A percentile compares a stretch with the other conserved stretches of the same genome.
Conservation (phyloP, 2,113 vertebrate species). For the Baryphthengus martii region DNA sequence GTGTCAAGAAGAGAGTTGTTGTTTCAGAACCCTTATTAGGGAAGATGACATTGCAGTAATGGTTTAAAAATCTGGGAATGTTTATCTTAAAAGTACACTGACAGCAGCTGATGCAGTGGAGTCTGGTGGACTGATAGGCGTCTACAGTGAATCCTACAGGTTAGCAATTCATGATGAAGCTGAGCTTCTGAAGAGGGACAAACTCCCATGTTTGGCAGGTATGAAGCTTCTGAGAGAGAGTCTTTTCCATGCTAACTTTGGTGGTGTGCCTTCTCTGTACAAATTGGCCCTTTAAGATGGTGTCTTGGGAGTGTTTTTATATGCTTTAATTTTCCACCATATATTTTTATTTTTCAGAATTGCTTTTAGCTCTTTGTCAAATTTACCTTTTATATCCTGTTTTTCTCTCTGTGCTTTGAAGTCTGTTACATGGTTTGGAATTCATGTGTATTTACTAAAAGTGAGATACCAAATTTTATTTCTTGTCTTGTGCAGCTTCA, state of each 20-base stretch:
- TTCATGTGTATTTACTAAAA: constrained; percentile 6
- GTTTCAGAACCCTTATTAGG: neutral
- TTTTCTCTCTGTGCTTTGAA: constrained; percentile 6
- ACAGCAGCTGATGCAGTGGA: neutral
- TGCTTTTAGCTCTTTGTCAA: neutral
- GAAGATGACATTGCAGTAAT: neutral
- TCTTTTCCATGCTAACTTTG: neutral
- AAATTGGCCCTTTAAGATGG: neutral
- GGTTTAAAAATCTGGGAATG: neutral
- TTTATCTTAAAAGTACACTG: neutral
- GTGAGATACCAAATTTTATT: neutral
- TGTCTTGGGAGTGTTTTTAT: neutral
- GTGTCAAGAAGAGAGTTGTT: neutral
- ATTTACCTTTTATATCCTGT: neutral
- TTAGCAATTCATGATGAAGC: neutral
- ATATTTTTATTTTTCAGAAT: constrained; percentile 25
- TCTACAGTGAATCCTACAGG: neutral
- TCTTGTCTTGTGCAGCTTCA: neutral
- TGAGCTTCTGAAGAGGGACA: neutral
- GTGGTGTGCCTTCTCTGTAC: neutral
- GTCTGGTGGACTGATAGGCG: neutral
- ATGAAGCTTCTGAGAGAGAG: neutral
- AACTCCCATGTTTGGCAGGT: neutral
- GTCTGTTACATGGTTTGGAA: neutral
- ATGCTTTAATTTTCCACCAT: neutral